Conservation (phyloP, 2,888 invertebrate genomes). For the Eristalis tenax region DNA sequence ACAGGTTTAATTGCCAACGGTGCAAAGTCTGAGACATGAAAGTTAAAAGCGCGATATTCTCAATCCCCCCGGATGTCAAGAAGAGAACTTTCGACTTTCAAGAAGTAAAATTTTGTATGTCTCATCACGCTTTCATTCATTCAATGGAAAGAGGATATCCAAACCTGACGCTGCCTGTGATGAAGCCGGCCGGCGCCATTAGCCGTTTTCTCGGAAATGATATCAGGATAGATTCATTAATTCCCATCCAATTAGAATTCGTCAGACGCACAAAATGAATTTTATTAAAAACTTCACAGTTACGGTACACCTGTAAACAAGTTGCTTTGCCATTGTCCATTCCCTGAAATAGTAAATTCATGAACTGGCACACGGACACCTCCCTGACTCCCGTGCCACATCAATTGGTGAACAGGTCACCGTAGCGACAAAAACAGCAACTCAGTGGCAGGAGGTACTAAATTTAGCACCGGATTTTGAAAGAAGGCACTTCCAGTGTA, state of each 20-base stretch:
- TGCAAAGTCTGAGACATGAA: too few relatives aligned
- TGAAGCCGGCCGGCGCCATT: background rate
- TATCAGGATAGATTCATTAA: conserved; percentile 42
- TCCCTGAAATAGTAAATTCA: conserved; percentile 37
- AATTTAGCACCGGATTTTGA: background rate
- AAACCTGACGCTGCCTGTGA: background rate
- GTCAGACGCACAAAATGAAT: conserved; percentile 14
- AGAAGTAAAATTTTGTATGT: background rate
- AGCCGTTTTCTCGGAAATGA: background rate
- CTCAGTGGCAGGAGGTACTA: background rate
- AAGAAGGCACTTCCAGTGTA: conserved; percentile 8
- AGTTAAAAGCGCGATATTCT: too few relatives aligned
- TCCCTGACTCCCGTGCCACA: background rate
- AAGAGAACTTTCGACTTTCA: too few relatives aligned
- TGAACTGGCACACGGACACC: conserved; percentile 10
- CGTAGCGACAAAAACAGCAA: background rate
- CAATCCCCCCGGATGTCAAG: background rate
- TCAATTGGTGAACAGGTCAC: background rate
- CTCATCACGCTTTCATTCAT: background rate
- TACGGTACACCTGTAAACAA: conserved; percentile 51
- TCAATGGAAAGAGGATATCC: background rate
- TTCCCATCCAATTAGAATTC: background rate
- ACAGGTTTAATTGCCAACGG: too few relatives aligned
- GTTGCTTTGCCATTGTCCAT: conserved; percentile 31
- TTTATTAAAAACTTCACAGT: conserved; percentile 58